Conservation (phyloP, 2,797 vertebrate species). For the Tangara arthus region DNA sequence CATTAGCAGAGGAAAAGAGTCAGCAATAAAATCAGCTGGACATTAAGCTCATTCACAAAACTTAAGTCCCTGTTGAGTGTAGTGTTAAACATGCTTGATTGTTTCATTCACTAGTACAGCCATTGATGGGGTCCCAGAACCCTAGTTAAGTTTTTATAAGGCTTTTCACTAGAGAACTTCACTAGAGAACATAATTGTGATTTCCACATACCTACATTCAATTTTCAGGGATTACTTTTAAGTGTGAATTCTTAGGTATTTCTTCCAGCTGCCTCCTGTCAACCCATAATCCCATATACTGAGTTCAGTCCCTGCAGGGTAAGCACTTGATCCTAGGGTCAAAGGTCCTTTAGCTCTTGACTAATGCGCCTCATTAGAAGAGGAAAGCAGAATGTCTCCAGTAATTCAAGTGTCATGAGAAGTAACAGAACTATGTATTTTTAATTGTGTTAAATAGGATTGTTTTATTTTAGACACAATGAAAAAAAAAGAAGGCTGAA, state of each 20-base stretch:
- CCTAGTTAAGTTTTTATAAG: slow-evolving; percentile 62
- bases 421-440: slow-evolving; percentile 54
- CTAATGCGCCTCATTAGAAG: slow-evolving; percentile 74
- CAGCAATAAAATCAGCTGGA: slow-evolving; percentile 53
- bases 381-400: slow-evolving; percentile 61
- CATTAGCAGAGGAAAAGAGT: slow-evolving; percentile 36
- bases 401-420: slow-evolving; percentile 56
- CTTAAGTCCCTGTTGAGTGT: slow-evolving; percentile 38
- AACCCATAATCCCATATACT: slow-evolving; percentile 60
- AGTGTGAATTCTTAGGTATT: slow-evolving; percentile 73
- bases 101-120: slow-evolving; percentile 26
- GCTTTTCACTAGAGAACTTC: slow-evolving; percentile 64
- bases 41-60: slow-evolving; percentile 63
- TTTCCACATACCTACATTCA: slow-evolving; percentile 59
- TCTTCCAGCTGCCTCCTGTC: slow-evolving; percentile 74
- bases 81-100: slow-evolving; percentile 29
- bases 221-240: slow-evolving; percentile 73
- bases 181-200: slow-evolving; percentile 61
- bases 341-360: slow-evolving; percentile 74
- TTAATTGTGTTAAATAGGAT: slow-evolving; percentile 38
- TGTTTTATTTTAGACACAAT: background rate
- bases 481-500: background rate
- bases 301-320: slow-evolving; percentile 68
- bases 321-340: slow-evolving; percentile 75
- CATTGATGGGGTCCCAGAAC: slow-evolving; percentile 38